phyloP scores from a whole-genome alignment of 2,797 vertebrate species.

The Fratercula arctica region DNA sequence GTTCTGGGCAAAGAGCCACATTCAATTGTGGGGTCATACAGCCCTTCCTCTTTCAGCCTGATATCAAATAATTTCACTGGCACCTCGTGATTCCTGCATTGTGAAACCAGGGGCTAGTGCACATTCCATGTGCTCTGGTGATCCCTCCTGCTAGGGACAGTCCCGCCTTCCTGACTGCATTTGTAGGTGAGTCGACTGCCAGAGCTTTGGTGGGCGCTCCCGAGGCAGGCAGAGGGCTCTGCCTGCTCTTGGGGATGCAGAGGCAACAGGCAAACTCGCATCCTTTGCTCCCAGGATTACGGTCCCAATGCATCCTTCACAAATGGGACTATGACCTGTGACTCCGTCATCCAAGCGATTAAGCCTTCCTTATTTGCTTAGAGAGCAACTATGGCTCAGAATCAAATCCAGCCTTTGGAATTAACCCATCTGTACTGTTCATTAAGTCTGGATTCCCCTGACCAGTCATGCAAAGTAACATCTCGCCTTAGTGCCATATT shows the following conservation, averaged over 20 bases:
- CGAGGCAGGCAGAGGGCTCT: background rate
- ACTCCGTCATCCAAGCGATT: background rate
- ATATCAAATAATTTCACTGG: background rate
- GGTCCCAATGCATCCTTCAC: background rate
- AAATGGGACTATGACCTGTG: background rate
- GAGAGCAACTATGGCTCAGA: background rate
- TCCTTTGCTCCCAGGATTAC: background rate
- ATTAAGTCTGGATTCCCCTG: constrained; percentile 6
- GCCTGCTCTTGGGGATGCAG: background rate
- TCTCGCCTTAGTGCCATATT: constrained; percentile 1
- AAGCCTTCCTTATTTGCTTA: background rate
- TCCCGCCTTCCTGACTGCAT: background rate
- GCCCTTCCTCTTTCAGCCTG: background rate
- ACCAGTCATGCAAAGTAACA: constrained; percentile 3
- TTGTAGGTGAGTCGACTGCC: background rate
- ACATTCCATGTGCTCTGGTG: background rate
- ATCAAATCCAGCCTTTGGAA: constrained; percentile 6
- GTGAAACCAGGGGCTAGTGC: background rate
- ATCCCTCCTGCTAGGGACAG: background rate
- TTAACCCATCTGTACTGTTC: constrained; percentile 15
- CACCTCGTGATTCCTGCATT: background rate
- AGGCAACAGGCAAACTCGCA: background rate
- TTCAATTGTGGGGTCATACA: background rate
- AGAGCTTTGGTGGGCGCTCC: background rate
- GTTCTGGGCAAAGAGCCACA: background rate